Evolutionary conservation across 1,140 invertebrate species (phyloP).

Genomic region (Cydia amplana): DNA sequence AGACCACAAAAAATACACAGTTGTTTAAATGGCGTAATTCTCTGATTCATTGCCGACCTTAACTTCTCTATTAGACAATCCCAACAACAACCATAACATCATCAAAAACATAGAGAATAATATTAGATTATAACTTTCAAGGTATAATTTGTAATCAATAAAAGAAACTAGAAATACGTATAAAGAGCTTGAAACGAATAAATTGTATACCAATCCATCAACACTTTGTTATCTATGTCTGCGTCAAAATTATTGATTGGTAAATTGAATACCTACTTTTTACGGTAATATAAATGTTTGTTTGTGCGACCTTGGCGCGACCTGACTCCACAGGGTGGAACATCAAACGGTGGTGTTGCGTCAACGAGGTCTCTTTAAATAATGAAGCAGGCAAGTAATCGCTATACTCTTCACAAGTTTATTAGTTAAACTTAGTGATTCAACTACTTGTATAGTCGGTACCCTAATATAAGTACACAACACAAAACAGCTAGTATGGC

Average conservation of each 20-base stretch:
- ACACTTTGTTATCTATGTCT: not conserved
- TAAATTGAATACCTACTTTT: slow-evolving; percentile 18
- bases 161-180: slow-evolving; percentile 19
- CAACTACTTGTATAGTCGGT: no score
- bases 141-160: not conserved
- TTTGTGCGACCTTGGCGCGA: not conserved
- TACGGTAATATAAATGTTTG: slow-evolving; percentile 7
- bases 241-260: slow-evolving; percentile 18
- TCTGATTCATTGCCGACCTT: not conserved
- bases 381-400: not conserved
- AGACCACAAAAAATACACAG: not conserved
- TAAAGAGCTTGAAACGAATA: slow-evolving; percentile 20
- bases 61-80: not conserved
- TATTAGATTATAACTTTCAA: no score
- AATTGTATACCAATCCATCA: slow-evolving; percentile 10
- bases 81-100: no score
- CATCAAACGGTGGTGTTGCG: not conserved
- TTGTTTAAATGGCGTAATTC: not conserved
- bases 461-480: no score
- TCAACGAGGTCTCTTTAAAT: not conserved
- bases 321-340: not conserved
- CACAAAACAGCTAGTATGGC: no score
- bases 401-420: not conserved
- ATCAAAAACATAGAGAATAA: no score
- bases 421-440: no score